phyloP scores from a whole-genome alignment of 37 sponge, comb jelly and placozoan species.

The Oopsacas minuta region DNA sequence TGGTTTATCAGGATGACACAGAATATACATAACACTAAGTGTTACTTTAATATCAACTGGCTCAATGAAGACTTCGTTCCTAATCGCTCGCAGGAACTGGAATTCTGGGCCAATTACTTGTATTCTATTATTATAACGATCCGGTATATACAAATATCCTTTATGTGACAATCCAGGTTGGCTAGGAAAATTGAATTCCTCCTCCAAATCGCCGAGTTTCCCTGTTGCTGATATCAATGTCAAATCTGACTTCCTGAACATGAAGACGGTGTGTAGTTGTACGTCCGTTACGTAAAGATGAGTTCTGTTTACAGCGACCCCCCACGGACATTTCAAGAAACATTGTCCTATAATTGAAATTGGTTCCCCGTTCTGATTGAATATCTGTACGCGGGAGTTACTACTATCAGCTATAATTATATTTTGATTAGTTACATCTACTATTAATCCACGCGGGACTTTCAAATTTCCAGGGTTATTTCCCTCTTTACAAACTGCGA shows the following conservation, averaged over 20 bases:
- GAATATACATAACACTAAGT: neutral
- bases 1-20: neutral
- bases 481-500: neutral
- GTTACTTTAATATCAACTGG: constrained; percentile 8
- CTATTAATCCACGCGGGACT: neutral
- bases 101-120: neutral
- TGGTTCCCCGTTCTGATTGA: neutral
- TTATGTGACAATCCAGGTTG: neutral
- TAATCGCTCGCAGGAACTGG: neutral
- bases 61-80: neutral
- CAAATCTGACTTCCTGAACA: neutral
- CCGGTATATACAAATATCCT: neutral
- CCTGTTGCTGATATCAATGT: neutral
- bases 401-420: neutral
- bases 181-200: constrained; percentile 6
- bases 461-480: neutral
- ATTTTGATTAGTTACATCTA: neutral
- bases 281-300: neutral
- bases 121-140: neutral
- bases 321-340: neutral
- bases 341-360: neutral
- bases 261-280: neutral
- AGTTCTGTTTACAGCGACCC: neutral
- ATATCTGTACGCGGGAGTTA: neutral
- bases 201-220: neutral